Percentiles rank a stretch among this genome's conserved stretches.
These are phyloP conservation scores for Hiodon tergisus DNA, from an alignment of 2,113 vertebrate species.

Conservation along the genomic window DNA sequence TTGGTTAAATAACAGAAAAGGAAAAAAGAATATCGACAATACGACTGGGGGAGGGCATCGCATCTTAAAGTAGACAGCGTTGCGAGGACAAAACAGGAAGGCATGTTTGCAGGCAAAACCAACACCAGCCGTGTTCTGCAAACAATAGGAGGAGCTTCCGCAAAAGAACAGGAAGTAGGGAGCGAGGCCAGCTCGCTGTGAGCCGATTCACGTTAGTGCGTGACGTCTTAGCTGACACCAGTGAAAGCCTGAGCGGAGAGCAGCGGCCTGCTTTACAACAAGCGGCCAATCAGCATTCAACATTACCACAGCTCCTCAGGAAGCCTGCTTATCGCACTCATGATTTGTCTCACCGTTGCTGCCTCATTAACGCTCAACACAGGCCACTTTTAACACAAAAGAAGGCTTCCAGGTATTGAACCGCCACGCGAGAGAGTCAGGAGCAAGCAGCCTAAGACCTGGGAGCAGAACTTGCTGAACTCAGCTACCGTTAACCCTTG, in stretches of 20 bases:
- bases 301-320: background rate
- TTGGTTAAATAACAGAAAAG: background rate
- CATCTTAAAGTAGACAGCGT: background rate
- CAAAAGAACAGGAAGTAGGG: constrained; percentile 54
- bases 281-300: background rate
- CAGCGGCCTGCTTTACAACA: background rate
- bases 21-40: background rate
- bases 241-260: too few relatives aligned
- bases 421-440: background rate
- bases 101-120: constrained; percentile 18
- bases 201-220: background rate
- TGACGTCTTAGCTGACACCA: too few relatives aligned
- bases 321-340: constrained; percentile 5
- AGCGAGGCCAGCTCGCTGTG: background rate
- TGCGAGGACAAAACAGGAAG: constrained; percentile 9
- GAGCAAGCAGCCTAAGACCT: background rate
- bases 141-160: constrained; percentile 52
- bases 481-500: background rate
- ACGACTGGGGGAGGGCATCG: background rate
- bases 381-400: background rate
- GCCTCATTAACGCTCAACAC: background rate
- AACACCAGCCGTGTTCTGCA: constrained; percentile 25
- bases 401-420: background rate
- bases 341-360: background rate
- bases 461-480: background rate